phyloP scores from a whole-genome alignment of 1,140 invertebrate species.

The Heliconius eleuchia region DNA sequence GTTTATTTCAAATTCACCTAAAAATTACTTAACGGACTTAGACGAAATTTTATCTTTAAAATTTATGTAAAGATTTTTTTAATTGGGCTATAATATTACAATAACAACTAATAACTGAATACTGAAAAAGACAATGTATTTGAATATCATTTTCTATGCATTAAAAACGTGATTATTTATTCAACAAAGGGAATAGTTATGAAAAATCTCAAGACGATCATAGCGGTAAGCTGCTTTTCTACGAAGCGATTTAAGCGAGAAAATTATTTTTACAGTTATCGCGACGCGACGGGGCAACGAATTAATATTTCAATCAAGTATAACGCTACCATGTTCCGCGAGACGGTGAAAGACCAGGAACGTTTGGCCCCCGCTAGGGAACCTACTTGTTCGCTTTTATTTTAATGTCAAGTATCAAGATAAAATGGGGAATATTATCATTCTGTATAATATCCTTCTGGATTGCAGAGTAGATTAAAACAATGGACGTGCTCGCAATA shows the following conservation, averaged over 20 bases:
- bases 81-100: too few relatives aligned
- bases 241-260: constrained; percentile 39
- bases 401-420: constrained; percentile 39
- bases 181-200: background rate
- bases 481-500: constrained; percentile 77
- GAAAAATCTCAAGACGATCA: constrained; percentile 32
- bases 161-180: background rate
- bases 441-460: constrained; percentile 65
- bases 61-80: too few relatives aligned
- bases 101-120: too few relatives aligned
- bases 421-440: constrained; percentile 56
- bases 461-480: constrained; percentile 70
- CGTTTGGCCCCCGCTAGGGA: constrained; percentile 35
- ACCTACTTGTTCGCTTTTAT: constrained; percentile 21
- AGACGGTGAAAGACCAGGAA: constrained; percentile 44
- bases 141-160: too few relatives aligned
- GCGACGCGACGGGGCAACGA: constrained; percentile 43
- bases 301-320: constrained; percentile 74
- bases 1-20: too few relatives aligned
- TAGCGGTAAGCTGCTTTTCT: constrained; percentile 36
- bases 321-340: constrained; percentile 52
- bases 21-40: too few relatives aligned
- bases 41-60: too few relatives aligned
- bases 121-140: too few relatives aligned
- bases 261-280: constrained; percentile 53